Conservation (phyloP, 2,113 vertebrate genomes). For the Psittacara wagleri region DNA sequence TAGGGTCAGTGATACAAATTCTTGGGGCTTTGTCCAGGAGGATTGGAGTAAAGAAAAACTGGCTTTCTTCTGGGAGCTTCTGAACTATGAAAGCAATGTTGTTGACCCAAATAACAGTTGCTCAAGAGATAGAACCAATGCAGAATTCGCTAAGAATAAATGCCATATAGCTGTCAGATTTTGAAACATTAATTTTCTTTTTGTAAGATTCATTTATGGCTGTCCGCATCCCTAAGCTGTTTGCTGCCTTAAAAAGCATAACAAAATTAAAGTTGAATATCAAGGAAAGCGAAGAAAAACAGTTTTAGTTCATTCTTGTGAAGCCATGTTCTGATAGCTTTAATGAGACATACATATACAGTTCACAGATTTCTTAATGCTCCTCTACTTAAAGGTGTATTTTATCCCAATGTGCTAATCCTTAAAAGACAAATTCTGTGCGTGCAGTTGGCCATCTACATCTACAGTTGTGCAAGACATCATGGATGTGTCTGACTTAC, state of each 20-base stretch:
- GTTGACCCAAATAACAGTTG: slow-evolving; percentile 19
- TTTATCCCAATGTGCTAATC: neutral
- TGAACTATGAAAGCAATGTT: slow-evolving; percentile 1
- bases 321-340: neutral
- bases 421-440: neutral
- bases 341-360: neutral
- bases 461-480: neutral
- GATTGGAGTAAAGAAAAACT: slow-evolving; percentile 7
- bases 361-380: neutral
- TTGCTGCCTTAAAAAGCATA: slow-evolving; percentile 31
- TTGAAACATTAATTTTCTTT: slow-evolving; percentile 39
- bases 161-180: slow-evolving; percentile 50
- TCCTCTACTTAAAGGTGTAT: neutral
- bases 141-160: slow-evolving; percentile 36
- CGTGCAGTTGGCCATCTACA: rapidly evolving
- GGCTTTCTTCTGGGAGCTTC: slow-evolving; percentile 25
- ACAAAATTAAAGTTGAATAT: slow-evolving; percentile 65
- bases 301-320: neutral
- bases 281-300: slow-evolving; percentile 23
- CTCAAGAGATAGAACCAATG: neutral
- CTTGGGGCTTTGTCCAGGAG: neutral
- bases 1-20: neutral
- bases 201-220: slow-evolving; percentile 16
- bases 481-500: neutral
- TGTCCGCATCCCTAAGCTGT: slow-evolving; percentile 42